Conservation (phyloP, 1,140 invertebrate genomes). For the Drosophila sechellia region DNA sequence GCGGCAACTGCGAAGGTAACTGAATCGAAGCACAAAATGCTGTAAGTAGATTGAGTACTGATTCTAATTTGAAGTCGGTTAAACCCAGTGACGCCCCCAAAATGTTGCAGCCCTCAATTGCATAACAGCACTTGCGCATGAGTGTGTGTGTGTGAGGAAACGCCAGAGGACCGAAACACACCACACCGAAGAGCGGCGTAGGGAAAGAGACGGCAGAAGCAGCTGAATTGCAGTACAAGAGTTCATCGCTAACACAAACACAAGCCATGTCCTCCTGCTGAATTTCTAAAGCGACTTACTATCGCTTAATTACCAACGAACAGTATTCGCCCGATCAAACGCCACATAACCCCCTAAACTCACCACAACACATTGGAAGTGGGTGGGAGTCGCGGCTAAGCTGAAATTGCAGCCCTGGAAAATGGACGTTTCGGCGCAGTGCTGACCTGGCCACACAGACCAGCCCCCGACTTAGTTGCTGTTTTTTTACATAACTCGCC, state of each 20-base stretch:
- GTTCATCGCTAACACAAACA: slow-evolving; percentile 10
- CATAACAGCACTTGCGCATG: slow-evolving; percentile 77
- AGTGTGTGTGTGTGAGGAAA: slow-evolving; percentile 73
- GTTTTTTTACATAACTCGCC: slow-evolving; percentile 59
- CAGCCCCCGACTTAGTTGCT: slow-evolving; percentile 11
- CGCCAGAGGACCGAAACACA: slow-evolving; percentile 72
- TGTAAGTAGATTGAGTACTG: slow-evolving; percentile 48
- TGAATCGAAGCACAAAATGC: slow-evolving; percentile 57
- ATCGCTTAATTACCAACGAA: slow-evolving; percentile 27
- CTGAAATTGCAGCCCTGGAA: slow-evolving; percentile 2
- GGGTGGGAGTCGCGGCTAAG: neutral
- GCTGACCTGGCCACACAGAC: slow-evolving; percentile 10
- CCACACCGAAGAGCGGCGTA: slow-evolving; percentile 30
- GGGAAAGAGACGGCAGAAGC: neutral
- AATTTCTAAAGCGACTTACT: neutral
- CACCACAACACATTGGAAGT: neutral
- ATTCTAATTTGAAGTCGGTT: too few relatives aligned
- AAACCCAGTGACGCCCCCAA: slow-evolving; percentile 11
- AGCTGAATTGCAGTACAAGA: neutral
- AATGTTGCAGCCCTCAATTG: slow-evolving; percentile 77
- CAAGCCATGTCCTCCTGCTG: slow-evolving; percentile 30
- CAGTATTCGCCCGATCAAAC: slow-evolving; percentile 67
- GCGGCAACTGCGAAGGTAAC: slow-evolving; percentile 34
- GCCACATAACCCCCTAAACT: slow-evolving; percentile 50
- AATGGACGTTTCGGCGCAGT: neutral